Evolutionary conservation across 2,888 invertebrate genomes (phyloP), one percentile per base, ranked within the genome.

Genomic region (Nowickia ferox): DNA sequence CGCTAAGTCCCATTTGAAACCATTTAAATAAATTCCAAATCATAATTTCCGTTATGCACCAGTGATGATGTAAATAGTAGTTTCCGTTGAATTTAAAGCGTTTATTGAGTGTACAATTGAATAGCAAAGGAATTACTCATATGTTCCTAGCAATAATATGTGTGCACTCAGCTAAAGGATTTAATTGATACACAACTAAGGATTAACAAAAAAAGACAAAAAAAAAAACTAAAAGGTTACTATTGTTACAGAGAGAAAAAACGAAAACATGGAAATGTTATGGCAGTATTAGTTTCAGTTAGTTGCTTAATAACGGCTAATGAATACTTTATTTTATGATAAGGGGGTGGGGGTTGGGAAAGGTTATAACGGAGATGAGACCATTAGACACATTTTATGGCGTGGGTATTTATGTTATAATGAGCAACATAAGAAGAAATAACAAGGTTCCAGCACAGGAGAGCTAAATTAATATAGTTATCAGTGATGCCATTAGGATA

Each of bases 21-120:
- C 30, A 30, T 30, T 30, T 30, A 30, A 10, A 79, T 15, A 53
- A 83, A 86, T n/a, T 79, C 78, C 17, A 75, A 53, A 44, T 65
- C 63, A 46, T 84, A 46, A 44, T 78, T 66, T 53, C 53, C 53
- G 30, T 30, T 42, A 9, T 51, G 8, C 15, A 66, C 10, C 3
- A 66, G 48, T 17, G 40, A 22, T 55, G 19, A 2, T 9, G 51
- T 30, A 8, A 59, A 40, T 48, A 2, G 38, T 5, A 55, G 13
- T 13, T 57, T 9, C 9, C 15, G 40, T 48, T 19, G 55, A 38
- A 46, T 46, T 79, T 42, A 71, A 22, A 42, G n/a, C 30, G 0
- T 42, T 6, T 57, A 44, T 48, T 13, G 2, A 19, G 8, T 11
- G 11, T 44, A 15, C 5, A 22, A n/a, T 38, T 38, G 6, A 51